These are phyloP conservation scores for Perca schrenkii DNA, from an alignment of 2,113 vertebrate species.

Conservation along the genomic window DNA sequence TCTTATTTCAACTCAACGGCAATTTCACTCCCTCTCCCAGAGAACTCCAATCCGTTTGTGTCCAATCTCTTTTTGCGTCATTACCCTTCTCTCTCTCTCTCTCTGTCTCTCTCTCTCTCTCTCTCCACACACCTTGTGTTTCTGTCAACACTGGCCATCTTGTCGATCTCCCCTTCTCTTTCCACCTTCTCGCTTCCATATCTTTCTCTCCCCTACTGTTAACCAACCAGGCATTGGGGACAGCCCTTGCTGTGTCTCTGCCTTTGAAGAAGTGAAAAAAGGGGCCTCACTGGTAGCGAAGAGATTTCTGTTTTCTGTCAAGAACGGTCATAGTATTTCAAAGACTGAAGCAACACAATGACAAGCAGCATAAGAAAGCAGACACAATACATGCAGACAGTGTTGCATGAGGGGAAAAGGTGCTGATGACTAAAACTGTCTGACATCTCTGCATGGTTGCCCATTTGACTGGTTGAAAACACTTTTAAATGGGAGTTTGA, in stretches of 20 bases:
- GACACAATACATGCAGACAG: constrained; percentile 34
- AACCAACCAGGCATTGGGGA: constrained; percentile 28
- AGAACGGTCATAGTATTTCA: constrained; percentile 70
- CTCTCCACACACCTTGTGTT: constrained; percentile 58
- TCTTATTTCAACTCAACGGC: constrained; percentile 35
- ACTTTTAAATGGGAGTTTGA: constrained; percentile 44
- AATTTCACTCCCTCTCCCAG: constrained; percentile 46
- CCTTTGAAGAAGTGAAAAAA: constrained; percentile 71
- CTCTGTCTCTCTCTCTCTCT: constrained; percentile 11
- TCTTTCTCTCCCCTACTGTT: constrained; percentile 43
- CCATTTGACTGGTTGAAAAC: constrained; percentile 34
- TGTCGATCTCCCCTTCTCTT: constrained; percentile 34
- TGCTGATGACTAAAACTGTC: constrained; percentile 38
- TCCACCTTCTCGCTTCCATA: constrained; percentile 34
- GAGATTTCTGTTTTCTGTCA: constrained; percentile 76
- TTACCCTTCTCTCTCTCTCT: constrained; percentile 31
- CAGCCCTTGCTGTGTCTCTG: constrained; percentile 59
- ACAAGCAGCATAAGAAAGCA: constrained; percentile 58
- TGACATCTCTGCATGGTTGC: constrained; percentile 44
- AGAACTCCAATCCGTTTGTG: constrained; percentile 50
- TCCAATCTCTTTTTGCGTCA: constrained; percentile 61
- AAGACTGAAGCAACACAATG: constrained; percentile 70
- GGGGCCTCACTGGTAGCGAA: constrained; percentile 48
- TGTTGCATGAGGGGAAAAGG: constrained; percentile 8
- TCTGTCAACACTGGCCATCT: constrained; percentile 49